Evolutionary conservation across 2,888 invertebrate genomes (phyloP), one percentile per base, ranked within the genome.

Genomic region (Acanthosepion esculentum): DNA sequence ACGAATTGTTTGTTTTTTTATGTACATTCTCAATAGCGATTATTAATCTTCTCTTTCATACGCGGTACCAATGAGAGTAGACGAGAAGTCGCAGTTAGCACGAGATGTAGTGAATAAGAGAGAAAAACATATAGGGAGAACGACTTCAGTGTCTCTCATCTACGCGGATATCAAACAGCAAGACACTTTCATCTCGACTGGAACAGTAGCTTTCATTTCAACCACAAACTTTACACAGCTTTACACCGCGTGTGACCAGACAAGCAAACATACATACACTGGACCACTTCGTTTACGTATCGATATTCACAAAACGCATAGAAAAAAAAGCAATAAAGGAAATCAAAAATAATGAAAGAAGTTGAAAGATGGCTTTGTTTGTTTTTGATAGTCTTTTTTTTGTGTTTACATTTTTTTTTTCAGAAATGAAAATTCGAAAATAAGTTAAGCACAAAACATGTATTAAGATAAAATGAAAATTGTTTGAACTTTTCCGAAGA

Each of bases 111-210:
- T 33, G 78, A 78, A 78, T 15, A 78, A 78, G n/a, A 33, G n/a
- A 78, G 78, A n/a, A 78, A 41, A 78, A n/a, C n/a, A 78, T 78
- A 78, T n/a, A 78, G 78, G 78, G 12, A 5, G 15, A n/a, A 78
- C 33, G 78, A 78, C n/a, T 78, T 78, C n/a, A 78, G n/a, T 78
- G 78, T n/a, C n/a, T 78, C 78, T 78, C 78, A 78, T 78, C 78
- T 78, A 78, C n/a, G n/a, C 18, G n/a, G 10, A 33, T 33, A 78
- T 78, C 78, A 78, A 78, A 78, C 78, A 78, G 15, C n/a, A 78
- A 78, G 33, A 78, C 78, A 78, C 78, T 78, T 78, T 78, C 78
- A 78, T 78, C 78, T 78, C n/a, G 10, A n/a, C 64, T 4, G 78
- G n/a, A 78, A 78, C n/a, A 15, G 12, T 5, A 78, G 33, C 78